Evolutionary conservation across 2,113 vertebrate species (phyloP), one percentile per base, ranked within the genome.

Genomic region (Struthidea cinerea): DNA sequence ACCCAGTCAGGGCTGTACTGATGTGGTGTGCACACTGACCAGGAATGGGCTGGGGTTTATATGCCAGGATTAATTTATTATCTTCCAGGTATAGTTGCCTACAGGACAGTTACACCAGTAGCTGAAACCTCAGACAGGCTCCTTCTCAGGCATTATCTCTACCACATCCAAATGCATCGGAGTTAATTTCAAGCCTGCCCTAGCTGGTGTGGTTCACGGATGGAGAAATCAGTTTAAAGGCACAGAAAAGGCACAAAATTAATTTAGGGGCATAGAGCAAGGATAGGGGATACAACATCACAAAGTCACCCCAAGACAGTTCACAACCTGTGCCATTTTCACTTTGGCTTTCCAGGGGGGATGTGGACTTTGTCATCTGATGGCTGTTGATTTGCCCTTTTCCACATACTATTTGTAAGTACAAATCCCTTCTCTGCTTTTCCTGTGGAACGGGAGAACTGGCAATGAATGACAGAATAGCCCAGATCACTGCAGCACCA

Each of bases 1-100:
- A 22, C 16, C 0, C 1, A 49, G 24, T 64, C 41, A 52, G 3
- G 3, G 68, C 46, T 39, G 22, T 11, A 7, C 44, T 22, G 9
- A 4, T 35, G 42, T 11, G 16, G 32, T 47, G 59, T 52, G 39
- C 28, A 17, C 9, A 1, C 37, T 22, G 24, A 19, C 16, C 0
- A 10, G 57, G 21, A 63, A 30, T 6, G 5, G 6, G 7, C 4
- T 41, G 24, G 19, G 7, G 16, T 26, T 82, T 33, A 23, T 24
- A 18, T 42, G 20, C 35, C 53, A 68, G 24, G 73, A 79, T 76
- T 67, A 37, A 64, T 17, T 49, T 35, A 30, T 19, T 56, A 11
- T 73, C 50, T 73, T 77, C 41, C 63, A 80, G 59, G 30, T 94
- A 41, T 13, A 49, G 64, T 28, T 79, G 47, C 19, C 44, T 41